Conservation (phyloP, 2,888 invertebrate genomes). For the Diplolepis rosae region DNA sequence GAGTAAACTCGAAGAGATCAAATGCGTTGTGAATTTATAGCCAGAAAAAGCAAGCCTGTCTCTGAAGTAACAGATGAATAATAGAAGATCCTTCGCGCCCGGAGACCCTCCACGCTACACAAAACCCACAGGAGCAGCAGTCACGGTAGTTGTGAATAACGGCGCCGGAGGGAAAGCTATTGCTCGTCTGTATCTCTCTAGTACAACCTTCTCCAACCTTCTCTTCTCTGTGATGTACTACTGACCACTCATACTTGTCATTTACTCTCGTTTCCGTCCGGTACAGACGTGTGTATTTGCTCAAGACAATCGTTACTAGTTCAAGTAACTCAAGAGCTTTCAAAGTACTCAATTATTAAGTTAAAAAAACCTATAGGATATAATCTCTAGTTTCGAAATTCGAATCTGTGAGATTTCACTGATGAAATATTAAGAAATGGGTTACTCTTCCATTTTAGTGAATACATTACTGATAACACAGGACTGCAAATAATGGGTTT, state of each 20-base stretch:
- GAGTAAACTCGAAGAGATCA: conserved; percentile 30
- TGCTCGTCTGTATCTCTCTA: not conserved
- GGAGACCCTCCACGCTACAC: conserved; percentile 23
- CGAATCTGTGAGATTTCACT: no score
- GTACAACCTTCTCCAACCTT: not conserved
- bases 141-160: conserved; percentile 44
- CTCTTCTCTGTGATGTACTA: conserved; percentile 37
- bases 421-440: no score
- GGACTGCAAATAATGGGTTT: no score
- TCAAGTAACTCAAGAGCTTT: no score
- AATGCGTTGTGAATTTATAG: not conserved
- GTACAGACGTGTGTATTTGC: no score
- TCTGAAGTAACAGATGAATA: conserved; percentile 26
- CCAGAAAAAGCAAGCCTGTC: conserved; percentile 23
- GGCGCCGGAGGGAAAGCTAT: conserved; percentile 45
- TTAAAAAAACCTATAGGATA: no score
- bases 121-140: conserved; percentile 33
- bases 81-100: conserved; percentile 31
- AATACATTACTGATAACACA: no score
- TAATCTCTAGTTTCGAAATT: no score
- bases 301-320: no score
- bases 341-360: no score
- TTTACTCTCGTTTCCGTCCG: no score
- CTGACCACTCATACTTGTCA: conserved; percentile 44
- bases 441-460: no score